Evolutionary conservation across 2,797 vertebrate genomes (phyloP).

Genomic region (Dallia pectoralis): DNA sequence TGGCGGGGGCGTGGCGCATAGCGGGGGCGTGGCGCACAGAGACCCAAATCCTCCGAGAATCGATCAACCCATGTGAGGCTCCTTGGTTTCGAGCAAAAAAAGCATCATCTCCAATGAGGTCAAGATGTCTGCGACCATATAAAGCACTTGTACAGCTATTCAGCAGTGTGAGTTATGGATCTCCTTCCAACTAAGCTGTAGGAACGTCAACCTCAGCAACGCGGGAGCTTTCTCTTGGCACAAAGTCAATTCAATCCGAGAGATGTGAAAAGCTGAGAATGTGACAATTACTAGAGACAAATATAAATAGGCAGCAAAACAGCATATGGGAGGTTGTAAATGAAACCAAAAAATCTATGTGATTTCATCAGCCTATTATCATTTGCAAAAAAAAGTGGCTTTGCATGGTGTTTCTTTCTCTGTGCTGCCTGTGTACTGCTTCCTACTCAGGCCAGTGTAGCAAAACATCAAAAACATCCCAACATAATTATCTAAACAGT

Average conservation of each 20-base stretch:
- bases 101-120: not conserved
- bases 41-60: conserved; percentile 56
- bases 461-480: not conserved
- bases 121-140: conserved; percentile 2
- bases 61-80: conserved; percentile 31
- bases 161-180: not conserved
- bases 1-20: conserved; percentile 64
- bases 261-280: not conserved
- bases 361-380: not conserved
- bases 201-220: not conserved
- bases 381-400: not conserved
- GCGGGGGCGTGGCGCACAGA: too few relatives aligned
- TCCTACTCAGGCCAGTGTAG: conserved; percentile 32
- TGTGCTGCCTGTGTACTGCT: conserved; percentile 2
- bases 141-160: conserved; percentile 2
- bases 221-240: not conserved
- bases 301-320: not conserved
- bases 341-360: not conserved
- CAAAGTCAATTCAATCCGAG: not conserved
- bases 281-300: not conserved
- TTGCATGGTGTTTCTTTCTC: conserved; percentile 30
- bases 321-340: not conserved
- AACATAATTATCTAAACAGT: not conserved
- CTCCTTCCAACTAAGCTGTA: not conserved
- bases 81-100: not conserved